phyloP scores from a whole-genome alignment of 2,797 vertebrate species.

The Coranthus polyacanthus region DNA sequence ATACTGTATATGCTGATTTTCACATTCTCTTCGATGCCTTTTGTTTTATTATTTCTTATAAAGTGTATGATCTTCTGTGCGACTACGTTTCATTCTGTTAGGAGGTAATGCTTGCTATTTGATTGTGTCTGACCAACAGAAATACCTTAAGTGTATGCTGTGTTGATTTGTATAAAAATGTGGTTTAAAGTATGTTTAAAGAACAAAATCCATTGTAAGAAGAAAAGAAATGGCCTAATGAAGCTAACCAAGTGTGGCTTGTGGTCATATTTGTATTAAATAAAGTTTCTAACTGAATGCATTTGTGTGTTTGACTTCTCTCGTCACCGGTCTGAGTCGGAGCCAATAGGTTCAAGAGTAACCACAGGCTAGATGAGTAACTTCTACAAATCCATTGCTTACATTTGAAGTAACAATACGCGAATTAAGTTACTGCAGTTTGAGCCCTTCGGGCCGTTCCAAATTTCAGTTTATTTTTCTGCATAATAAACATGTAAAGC shows the following conservation, averaged over 20 bases:
- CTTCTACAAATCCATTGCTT: slow-evolving; percentile 17
- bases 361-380: slow-evolving; percentile 10
- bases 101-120: slow-evolving; percentile 68
- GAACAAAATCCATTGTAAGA: slow-evolving; percentile 75
- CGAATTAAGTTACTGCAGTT: slow-evolving; percentile 21
- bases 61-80: slow-evolving; percentile 49
- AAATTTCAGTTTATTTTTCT: slow-evolving; percentile 27
- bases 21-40: slow-evolving; percentile 74
- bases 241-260: slow-evolving; percentile 69
- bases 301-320: slow-evolving; percentile 12
- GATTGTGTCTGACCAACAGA: slow-evolving; percentile 74
- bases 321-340: background rate
- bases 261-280: slow-evolving; percentile 79
- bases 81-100: slow-evolving; percentile 55
- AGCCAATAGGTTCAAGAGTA: slow-evolving; percentile 30
- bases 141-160: slow-evolving; percentile 76
- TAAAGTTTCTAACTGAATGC: slow-evolving; percentile 79
- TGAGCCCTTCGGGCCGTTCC: slow-evolving; percentile 3
- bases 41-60: slow-evolving; percentile 68
- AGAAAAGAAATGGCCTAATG: slow-evolving; percentile 50
- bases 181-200: slow-evolving; percentile 79
- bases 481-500: slow-evolving; percentile 22
- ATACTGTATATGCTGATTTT: slow-evolving; percentile 60
- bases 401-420: slow-evolving; percentile 24
- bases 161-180: slow-evolving; percentile 79